Base-by-base conservation (phyloP, 2,888 invertebrate species). In the Drosophila nigritarsus region DNA sequence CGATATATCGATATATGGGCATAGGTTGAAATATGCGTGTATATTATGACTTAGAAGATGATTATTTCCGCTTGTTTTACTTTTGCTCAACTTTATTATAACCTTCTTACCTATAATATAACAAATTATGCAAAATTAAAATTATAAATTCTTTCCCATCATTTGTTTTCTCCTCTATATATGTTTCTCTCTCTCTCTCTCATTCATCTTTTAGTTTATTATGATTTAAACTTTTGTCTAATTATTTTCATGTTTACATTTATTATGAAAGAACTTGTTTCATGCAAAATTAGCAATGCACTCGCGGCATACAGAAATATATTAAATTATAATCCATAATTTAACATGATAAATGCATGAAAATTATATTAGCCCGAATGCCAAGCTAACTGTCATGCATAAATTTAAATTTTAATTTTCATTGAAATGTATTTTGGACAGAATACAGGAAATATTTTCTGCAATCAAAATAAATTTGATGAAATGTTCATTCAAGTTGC, bases 271-370 rank as follows among this genome's bases (percentile, higher is more conserved):
- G 11, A 3, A 36, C 15, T 15, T 40, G 8, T 30, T 30, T 27
- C 54, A 54, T 48, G 67, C 68, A 27, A 36, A 42, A 48, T 18
- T 53, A 27, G 53, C 30, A 13, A 36, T 53, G 34, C 60, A 66
- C 34, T 54, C n/a, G 3, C 8, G 15, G 0, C 30, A 30, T 30
- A 8, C 30, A 30, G 32, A 48, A 29, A 40, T 9, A 6, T 30
- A n/a, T n/a, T 30, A 4, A 18, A 54, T 24, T 51, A 53, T 65
- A 58, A 56, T 56, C 30, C 59, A 45, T 9, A 51, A 54, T 51
- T 70, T 67, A 40, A 56, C 50, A 61, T 7, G 78, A 87, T 78
- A 82, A 83, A 64, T 27, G 24, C 51, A 76, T 65, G 54, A 48
- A 40, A 34, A 65, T 48, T 45, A 27, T 27, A 34, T 38, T 66